Base-by-base conservation (phyloP, 2,113 vertebrate species). In the Tetraodon nigroviridis region DNA sequence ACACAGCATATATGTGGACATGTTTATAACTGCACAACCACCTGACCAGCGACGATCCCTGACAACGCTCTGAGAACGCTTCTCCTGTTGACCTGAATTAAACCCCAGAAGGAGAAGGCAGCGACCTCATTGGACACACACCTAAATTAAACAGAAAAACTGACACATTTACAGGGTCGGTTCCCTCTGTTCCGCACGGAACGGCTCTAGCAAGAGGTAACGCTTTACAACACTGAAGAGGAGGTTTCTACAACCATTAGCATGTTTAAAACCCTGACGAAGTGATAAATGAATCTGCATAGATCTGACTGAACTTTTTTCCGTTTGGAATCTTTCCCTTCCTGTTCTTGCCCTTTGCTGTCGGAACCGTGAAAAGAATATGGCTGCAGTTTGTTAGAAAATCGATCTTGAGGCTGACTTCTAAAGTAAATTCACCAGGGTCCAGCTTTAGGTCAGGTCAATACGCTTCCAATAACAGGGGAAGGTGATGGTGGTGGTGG, bases 81-180 rank as follows among this genome's bases (percentile, higher is more conserved):
- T 78, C 58, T 84, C 27, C 57, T 67, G 44, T 58, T 61, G 70
- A 88, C 81, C 87, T 89, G 86, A 88, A 86, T 84, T 75, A 64
- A 56, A 80, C 73, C 54, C 75, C 51, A 61, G 58, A 48, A 69
- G 50, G 45, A 63, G 51, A 58, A 64, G 72, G 83, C 64, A 75
- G 71, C 74, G 76, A 83, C 81, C 68, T 67, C 74, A 67, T 68
- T 62, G 64, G 51, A 48, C n/a, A 55, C 19, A 53, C 44, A 32
- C 15, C 6, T n/a, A n/a, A 10, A 19, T 48, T 3, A 48, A 20
- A 32, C 21, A 40, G 69, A 64, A 60, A 6, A 6, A 6, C 24
- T 27, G 24, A 27, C 5, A 6, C 24, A 6, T 27, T 61, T 51
- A 75, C 65, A 71, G 24, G 51, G 37, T 18, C 10, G 64, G 12